Base-by-base conservation (phyloP, 2,888 invertebrate genomes). In the Melanophora roralis region DNA sequence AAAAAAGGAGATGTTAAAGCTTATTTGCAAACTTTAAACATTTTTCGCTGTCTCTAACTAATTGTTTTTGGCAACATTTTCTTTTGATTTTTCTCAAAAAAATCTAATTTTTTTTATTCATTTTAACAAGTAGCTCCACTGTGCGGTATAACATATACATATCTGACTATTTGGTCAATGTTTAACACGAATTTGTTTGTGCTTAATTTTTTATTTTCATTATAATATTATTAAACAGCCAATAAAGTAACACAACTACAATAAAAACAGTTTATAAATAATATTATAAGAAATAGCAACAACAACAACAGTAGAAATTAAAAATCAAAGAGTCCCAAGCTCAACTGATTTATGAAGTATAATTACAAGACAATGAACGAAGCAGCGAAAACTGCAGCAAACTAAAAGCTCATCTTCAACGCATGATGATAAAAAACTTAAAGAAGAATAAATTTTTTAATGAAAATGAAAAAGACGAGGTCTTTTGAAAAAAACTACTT, bases 271-370 rank as follows among this genome's bases (percentile, higher is more conserved):
- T 40, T 47, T 71, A 77, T 71, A 74, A 74, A 67, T 74, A 74
- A 74, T 74, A 67, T 55, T 64, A 64, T 55, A 47, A 51, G n/a
- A 16, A 51, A 47, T n/a, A 55, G 62, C 47, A 64, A 62, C 14
- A 32, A 51, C 49, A 45, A 62, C 59, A 53, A 60, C 19, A 45
- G 49, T 47, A 65, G 51, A 49, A 67, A 55, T 55, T 49, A 57
- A 57, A 73, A 80, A 76, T 80, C 76, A 80, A 80, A 80, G 76
- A 68, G 68, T 80, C 80, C 73, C 76, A 76, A 80, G 76, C 76
- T 80, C 80, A 80, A 80, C 80, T 80, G 80, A 80, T 80, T 80
- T 80, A 80, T 80, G 80, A 80, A 80, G 80, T 76, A 80, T 80
- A 80, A 80, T 80, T 80, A 80, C 80, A 80, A 80, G 72, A 80